Evolutionary conservation across 2,888 invertebrate genomes (phyloP).

Genomic region (Dusona sp.): DNA sequence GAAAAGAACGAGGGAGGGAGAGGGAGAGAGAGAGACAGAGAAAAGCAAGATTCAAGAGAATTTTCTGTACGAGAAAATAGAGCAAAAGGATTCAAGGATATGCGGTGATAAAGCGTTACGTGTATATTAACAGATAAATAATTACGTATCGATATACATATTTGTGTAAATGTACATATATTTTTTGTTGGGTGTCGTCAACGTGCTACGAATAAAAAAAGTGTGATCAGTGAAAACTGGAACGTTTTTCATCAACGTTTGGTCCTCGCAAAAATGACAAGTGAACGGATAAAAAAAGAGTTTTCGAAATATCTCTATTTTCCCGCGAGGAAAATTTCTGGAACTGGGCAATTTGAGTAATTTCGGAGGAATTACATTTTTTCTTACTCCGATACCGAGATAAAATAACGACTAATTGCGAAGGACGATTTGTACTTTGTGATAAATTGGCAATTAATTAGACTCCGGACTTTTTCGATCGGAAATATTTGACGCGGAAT

Average conservation of each 20-base stretch:
- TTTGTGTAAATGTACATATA: not conserved
- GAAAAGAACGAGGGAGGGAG: not conserved
- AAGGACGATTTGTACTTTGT: constrained; percentile 7
- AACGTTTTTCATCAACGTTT: constrained; percentile 36
- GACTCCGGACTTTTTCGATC: not conserved
- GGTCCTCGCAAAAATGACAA: not conserved
- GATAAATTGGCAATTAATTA: not conserved
- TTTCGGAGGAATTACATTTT: not conserved
- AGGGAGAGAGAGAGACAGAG: not conserved
- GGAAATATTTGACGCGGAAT: not conserved
- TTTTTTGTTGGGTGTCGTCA: constrained; percentile 16
- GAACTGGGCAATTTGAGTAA: constrained; percentile 22
- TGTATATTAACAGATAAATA: constrained; percentile 4
- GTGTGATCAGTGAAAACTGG: constrained; percentile 45
- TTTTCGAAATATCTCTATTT: constrained; percentile 1
- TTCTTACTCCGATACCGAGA: not conserved
- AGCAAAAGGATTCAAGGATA: constrained; percentile 50
- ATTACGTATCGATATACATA: constrained; percentile 4
- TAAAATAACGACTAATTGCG: not conserved
- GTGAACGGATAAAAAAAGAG: not conserved
- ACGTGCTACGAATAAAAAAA: constrained; percentile 45
- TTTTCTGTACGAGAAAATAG: not conserved
- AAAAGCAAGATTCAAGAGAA: not conserved
- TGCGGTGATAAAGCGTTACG: constrained; percentile 42
- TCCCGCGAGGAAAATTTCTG: not conserved